A percentile compares a stretch with the other conserved stretches of the same genome.
phyloP scores from a whole-genome alignment of 2,797 vertebrate genomes.

The Monodelphis domestica region DNA sequence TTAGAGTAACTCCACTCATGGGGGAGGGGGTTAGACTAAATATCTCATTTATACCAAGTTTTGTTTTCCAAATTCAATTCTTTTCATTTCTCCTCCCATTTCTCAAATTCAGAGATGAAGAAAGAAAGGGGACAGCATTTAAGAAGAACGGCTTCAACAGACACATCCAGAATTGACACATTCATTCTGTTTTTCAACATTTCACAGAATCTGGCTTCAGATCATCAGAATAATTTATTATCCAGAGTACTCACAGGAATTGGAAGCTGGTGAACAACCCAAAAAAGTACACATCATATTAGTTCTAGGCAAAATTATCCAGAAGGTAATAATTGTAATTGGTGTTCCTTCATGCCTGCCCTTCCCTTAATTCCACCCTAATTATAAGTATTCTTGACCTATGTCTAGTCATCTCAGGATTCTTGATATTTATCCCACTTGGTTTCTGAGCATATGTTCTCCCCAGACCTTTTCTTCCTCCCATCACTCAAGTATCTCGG shows the following conservation, averaged over 20 bases:
- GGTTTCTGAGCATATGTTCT: background rate
- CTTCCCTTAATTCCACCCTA: background rate
- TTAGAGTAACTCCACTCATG: slow-evolving; percentile 63
- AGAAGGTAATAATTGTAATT: background rate
- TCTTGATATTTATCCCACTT: background rate
- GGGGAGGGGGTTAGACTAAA: slow-evolving; percentile 40
- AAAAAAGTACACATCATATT: background rate
- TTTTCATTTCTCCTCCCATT: slow-evolving; percentile 5
- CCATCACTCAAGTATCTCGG: background rate
- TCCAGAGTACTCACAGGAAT: background rate
- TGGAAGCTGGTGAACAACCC: background rate
- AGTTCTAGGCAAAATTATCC: background rate
- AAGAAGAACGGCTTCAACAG: background rate
- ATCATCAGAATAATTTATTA: background rate
- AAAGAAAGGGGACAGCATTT: background rate
- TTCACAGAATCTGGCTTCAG: background rate
- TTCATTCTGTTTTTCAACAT: slow-evolving; percentile 9
- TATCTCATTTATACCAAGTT: background rate
- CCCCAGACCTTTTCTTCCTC: background rate
- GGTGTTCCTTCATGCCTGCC: background rate
- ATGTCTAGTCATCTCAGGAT: background rate
- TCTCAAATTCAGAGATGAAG: slow-evolving; percentile 36
- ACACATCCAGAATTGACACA: slow-evolving; percentile 14
- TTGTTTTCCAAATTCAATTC: slow-evolving; percentile 29
- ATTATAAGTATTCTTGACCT: background rate